Base-by-base conservation (phyloP, 2,888 invertebrate genomes). In the Ligdia adustata region DNA sequence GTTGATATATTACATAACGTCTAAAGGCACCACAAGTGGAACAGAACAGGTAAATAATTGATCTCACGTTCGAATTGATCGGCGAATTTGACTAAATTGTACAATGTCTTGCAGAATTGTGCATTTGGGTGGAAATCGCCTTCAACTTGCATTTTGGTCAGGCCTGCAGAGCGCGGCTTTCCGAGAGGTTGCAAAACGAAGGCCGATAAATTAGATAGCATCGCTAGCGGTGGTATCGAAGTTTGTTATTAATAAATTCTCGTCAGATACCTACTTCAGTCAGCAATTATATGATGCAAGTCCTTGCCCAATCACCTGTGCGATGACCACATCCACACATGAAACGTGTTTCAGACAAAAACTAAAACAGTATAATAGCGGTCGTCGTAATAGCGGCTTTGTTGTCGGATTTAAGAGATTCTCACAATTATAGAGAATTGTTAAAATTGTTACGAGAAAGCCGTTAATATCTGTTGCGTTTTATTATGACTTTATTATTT, bases 31-130 rank as follows among this genome's bases (percentile, higher is more conserved):
- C 34, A 27, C 64, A 64, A 72, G 68, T 69, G 55, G 70, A 75
- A 62, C 79, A 55, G 70, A 76, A 62, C 79, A 72, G 63, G 62
- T 78, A 66, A 77, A 79, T 83, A 78, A 83, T 84, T 79, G 75
- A 80, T 88, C 86, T 79, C 85, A 87, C 87, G 87, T 82, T 85
- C 83, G 79, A 76, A 65, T 79, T 78, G 66, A 72, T 71, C 64
- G 66, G 58, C 44, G 56, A 74, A 73, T 82, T 78, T 70, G 72
- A 66, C 58, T 67, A 62, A 45, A 55, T 81, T 72, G 62, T 62
- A 68, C 52, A 75, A 77, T 31, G 53, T 5, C 27, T 67, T 71
- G 64, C 60, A 55, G 64, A 55, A 72, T 57, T 58, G 61, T 64
- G 64, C 66, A 66, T 57, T 61, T 55, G 45, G 39, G 33, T 33